These are phyloP conservation scores for Cenopis cana DNA, from an alignment of 2,888 invertebrate species.

Conservation along the genomic window DNA sequence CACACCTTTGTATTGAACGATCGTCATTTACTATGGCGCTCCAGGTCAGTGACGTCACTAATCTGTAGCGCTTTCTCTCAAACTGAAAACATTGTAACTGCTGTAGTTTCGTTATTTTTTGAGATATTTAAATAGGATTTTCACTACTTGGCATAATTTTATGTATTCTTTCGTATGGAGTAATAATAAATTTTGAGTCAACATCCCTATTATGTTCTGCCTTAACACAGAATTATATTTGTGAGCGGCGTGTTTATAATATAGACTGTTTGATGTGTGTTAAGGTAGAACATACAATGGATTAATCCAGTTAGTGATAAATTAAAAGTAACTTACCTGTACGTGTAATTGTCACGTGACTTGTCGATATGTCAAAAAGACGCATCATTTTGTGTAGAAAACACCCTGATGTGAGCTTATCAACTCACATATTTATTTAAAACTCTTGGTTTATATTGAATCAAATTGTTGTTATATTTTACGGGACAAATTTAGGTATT, in stretches of 20 bases:
- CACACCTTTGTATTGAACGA: no score
- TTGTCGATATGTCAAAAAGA: slow-evolving; percentile 6
- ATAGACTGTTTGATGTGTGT: background rate
- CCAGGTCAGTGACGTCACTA: no score
- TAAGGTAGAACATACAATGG: background rate
- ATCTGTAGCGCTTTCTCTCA: no score
- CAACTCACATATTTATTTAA: slow-evolving; percentile 36
- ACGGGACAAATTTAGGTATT: slow-evolving; percentile 50
- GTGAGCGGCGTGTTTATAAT: background rate
- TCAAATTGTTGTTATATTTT: slow-evolving; percentile 45
- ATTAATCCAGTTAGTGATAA: background rate
- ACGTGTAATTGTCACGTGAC: slow-evolving; percentile 13
- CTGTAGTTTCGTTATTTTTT: no score
- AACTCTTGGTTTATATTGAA: slow-evolving; percentile 38
- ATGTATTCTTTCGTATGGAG: no score
- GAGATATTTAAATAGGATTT: no score
- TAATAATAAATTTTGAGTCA: no score
- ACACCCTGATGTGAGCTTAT: background rate
- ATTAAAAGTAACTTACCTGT: background rate
- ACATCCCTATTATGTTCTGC: no score
- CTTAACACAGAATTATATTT: background rate
- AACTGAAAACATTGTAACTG: no score
- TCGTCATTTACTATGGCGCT: no score
- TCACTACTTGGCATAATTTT: no score
- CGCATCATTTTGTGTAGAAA: slow-evolving; percentile 2